Conservation (phyloP, 2,797 vertebrate genomes). For the Gallinago nigripennis region DNA sequence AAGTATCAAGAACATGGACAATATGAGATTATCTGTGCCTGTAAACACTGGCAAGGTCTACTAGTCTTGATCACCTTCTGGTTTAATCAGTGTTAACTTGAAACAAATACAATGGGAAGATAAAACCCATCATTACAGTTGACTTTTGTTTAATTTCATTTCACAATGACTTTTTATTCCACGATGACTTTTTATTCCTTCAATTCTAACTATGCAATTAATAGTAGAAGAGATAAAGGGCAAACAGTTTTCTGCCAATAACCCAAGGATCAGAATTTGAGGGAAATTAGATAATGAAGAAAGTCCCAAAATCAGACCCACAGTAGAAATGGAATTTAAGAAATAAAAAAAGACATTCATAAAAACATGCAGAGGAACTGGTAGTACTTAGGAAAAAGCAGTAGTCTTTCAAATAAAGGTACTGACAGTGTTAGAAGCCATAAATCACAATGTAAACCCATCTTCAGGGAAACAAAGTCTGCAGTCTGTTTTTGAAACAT, state of each 20-base stretch:
- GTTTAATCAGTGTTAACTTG: constrained; percentile 10
- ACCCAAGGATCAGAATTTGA: background rate
- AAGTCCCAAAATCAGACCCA: background rate
- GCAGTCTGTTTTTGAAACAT: background rate
- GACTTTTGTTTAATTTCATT: constrained; percentile 62
- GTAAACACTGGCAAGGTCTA: background rate
- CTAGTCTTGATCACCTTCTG: background rate
- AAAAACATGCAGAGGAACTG: background rate
- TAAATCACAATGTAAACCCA: background rate
- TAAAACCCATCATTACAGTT: constrained; percentile 45
- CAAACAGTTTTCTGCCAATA: constrained; percentile 4
- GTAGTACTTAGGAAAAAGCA: background rate
- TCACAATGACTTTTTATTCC: constrained; percentile 12
- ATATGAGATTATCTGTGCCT: background rate
- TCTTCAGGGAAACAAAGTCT: background rate
- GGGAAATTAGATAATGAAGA: constrained; percentile 5
- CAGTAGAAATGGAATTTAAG: background rate
- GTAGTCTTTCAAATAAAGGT: background rate
- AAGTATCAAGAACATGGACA: background rate
- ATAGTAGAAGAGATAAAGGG: constrained; percentile 32
- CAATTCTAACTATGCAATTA: constrained; percentile 41
- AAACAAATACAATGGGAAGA: constrained; percentile 17
- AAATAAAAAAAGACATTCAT: background rate
- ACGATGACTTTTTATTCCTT: background rate
- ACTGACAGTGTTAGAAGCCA: background rate